Conservation (phyloP, 1,140 invertebrate species). For the Manduca sexta region DNA sequence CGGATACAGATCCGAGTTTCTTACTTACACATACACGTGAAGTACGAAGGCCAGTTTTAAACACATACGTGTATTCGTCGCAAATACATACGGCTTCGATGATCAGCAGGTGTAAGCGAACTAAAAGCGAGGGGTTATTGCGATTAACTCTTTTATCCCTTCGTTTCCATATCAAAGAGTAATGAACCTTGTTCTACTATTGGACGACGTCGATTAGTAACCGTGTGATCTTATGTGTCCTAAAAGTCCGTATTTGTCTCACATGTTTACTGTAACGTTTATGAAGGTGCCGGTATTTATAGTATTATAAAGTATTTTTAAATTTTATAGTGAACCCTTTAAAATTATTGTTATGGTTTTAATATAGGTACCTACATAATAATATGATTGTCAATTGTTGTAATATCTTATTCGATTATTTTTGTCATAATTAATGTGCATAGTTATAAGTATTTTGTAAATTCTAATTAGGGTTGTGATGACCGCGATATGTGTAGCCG, state of each 20-base stretch:
- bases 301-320: not conserved
- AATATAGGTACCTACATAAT: no score
- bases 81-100: constrained; percentile 69
- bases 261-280: not conserved
- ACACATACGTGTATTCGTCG: constrained; percentile 52
- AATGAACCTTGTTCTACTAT: constrained; percentile 71
- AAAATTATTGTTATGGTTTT: no score
- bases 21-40: constrained; percentile 67
- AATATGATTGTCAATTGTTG: no score
- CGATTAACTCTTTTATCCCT: constrained; percentile 73
- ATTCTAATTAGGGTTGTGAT: not conserved
- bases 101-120: constrained; percentile 71
- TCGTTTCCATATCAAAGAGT: constrained; percentile 73
- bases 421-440: no score
- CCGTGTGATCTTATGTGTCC: constrained; percentile 56
- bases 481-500: no score
- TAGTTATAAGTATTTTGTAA: no score
- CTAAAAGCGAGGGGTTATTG: constrained; percentile 69
- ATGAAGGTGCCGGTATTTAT: not conserved
- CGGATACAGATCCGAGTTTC: constrained; percentile 70
- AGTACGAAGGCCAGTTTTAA: constrained; percentile 66
- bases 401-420: no score
- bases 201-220: constrained; percentile 64
- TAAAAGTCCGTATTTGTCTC: not conserved
- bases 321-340: no score